A percentile compares a stretch with the other conserved stretches of the same genome.
Conservation (phyloP, 2,888 invertebrate genomes). For the Trilocha varians region DNA sequence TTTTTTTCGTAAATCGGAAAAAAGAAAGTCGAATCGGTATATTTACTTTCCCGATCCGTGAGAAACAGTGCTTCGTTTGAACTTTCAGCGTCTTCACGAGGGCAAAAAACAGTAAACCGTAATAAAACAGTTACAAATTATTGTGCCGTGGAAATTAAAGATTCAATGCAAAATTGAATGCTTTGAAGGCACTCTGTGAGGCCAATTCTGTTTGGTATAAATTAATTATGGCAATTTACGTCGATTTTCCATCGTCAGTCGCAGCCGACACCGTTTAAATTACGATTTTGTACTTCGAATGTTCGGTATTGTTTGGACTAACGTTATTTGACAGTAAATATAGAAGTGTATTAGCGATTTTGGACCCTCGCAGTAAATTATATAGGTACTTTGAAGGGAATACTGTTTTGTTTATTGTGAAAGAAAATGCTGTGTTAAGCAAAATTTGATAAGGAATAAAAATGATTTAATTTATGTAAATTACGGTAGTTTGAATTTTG, state of each 20-base stretch:
- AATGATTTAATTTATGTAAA: too few relatives aligned
- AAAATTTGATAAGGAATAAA: too few relatives aligned
- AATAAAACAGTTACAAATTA: constrained; percentile 64
- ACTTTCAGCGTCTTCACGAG: constrained; percentile 28
- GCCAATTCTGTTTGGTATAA: constrained; percentile 64
- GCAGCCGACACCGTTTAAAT: constrained; percentile 52
- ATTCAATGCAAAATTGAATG: constrained; percentile 67
- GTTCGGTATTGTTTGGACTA: constrained; percentile 33
- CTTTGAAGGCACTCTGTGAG: constrained; percentile 50
- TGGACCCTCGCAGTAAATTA: background rate
- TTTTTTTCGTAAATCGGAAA: constrained; percentile 35
- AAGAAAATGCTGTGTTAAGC: too few relatives aligned
- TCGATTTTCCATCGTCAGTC: constrained; percentile 53
- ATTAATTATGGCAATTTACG: constrained; percentile 65
- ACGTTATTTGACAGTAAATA: constrained; percentile 15
- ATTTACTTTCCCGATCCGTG: constrained; percentile 59
- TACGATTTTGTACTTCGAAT: constrained; percentile 46
- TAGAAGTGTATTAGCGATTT: background rate
- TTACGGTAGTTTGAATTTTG: too few relatives aligned
- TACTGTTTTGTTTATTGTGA: background rate
- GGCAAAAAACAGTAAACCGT: constrained; percentile 51
- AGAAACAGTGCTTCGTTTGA: constrained; percentile 46
- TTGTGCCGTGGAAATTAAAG: constrained; percentile 68
- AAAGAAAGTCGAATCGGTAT: constrained; percentile 48
- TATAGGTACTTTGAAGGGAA: too few relatives aligned